Conservation (phyloP, 2,888 invertebrate genomes). For the Thereva nobilitata region DNA sequence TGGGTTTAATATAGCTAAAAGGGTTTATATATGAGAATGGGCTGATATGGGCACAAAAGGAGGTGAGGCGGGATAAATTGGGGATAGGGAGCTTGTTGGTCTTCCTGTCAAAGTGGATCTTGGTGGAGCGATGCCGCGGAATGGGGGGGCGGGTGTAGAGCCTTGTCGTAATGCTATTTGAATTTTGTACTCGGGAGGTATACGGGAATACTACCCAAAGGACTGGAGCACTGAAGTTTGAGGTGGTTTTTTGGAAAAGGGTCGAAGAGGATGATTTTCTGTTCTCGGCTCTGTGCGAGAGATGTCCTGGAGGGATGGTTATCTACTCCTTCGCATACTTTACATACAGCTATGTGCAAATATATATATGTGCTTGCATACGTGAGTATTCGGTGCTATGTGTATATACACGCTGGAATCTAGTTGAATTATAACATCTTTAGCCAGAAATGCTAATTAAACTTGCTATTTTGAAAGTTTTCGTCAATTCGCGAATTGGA, state of each 20-base stretch:
- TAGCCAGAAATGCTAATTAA: slow-evolving; percentile 32
- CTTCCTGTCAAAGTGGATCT: slow-evolving; percentile 25
- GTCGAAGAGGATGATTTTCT: slow-evolving; percentile 35
- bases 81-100: slow-evolving; percentile 28
- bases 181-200: slow-evolving; percentile 30
- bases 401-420: neutral
- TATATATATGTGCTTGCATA: slow-evolving; percentile 1
- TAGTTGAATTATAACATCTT: slow-evolving; percentile 13
- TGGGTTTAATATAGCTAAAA: slow-evolving; percentile 41
- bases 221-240: slow-evolving; percentile 25
- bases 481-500: neutral
- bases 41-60: slow-evolving; percentile 11
- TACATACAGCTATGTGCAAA: slow-evolving; percentile 8
- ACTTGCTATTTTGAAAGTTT: slow-evolving; percentile 20
- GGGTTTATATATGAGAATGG: slow-evolving; percentile 36
- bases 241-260: slow-evolving; percentile 35
- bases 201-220: slow-evolving; percentile 35
- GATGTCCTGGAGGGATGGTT: slow-evolving; percentile 13
- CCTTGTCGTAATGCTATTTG: slow-evolving; percentile 31
- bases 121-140: neutral
- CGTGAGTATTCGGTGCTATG: too few relatives aligned
- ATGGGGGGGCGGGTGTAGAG: neutral
- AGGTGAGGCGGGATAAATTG: slow-evolving; percentile 15
- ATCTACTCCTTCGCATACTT: slow-evolving; percentile 12
- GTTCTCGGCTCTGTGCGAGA: slow-evolving; percentile 25